Conservation (phyloP, 2,797 vertebrate species). For the Meda fulgida region DNA sequence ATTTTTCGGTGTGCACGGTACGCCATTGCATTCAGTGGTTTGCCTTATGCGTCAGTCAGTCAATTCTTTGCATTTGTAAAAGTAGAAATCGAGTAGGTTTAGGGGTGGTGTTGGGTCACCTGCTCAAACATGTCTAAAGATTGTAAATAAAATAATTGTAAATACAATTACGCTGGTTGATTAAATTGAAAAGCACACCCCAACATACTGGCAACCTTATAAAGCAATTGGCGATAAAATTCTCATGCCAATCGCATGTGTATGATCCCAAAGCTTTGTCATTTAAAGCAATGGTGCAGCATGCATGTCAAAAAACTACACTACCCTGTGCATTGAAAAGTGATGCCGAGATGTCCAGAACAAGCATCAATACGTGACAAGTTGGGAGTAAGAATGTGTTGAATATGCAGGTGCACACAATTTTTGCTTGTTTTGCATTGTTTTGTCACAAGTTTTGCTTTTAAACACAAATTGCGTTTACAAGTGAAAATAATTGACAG, state of each 20-base stretch:
- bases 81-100: neutral
- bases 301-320: neutral
- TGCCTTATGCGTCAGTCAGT: neutral
- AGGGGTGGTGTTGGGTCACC: neutral
- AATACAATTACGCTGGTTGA: neutral
- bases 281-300: too few relatives aligned
- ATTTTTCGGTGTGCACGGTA: neutral
- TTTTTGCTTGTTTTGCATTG: too few relatives aligned
- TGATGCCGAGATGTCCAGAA: neutral
- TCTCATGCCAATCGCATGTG: neutral
- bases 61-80: neutral
- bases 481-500: neutral
- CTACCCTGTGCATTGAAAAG: neutral
- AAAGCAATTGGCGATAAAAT: neutral
- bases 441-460: too few relatives aligned
- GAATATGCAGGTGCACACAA: neutral
- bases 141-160: neutral
- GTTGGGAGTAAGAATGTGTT: neutral
- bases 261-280: neutral
- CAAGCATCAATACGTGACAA: neutral
- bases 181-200: neutral
- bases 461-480: neutral
- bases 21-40: neutral
- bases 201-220: neutral
- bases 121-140: neutral